Percentiles rank a stretch among this genome's conserved stretches.
Evolutionary conservation across 2,113 vertebrate genomes (phyloP).

Genomic region (Gymnobelideus leadbeateri): DNA sequence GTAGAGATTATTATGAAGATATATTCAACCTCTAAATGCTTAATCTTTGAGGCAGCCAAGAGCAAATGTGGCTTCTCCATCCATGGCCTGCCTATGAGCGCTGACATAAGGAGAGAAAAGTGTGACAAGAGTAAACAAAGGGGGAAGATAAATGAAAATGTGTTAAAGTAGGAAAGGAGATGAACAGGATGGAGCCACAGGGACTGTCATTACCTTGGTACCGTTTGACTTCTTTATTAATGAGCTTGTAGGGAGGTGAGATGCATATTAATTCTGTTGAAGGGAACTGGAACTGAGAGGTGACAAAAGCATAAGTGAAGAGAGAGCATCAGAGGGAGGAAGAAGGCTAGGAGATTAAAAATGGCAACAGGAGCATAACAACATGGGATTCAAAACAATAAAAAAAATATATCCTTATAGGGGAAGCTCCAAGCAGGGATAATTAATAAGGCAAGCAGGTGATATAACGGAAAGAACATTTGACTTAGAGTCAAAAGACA

Average conservation of each 20-base stretch:
- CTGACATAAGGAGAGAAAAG: conserved; percentile 68
- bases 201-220: conserved; percentile 45
- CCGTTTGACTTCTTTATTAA: conserved; percentile 71
- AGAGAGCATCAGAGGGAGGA: not conserved
- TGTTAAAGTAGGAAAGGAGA: conserved; percentile 61
- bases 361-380: not conserved
- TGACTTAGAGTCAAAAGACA: not conserved
- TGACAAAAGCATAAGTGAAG: not conserved
- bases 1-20: conserved; percentile 51
- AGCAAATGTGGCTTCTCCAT: conserved; percentile 52
- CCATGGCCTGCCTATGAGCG: conserved; percentile 60
- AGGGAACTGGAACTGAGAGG: conserved; percentile 28
- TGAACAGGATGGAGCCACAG: conserved; percentile 41
- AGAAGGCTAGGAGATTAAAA: conserved; percentile 7
- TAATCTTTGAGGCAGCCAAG: conserved; percentile 69
- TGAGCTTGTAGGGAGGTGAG: conserved; percentile 35
- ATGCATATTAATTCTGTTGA: conserved; percentile 43
- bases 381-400: not conserved
- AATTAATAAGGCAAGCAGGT: not conserved
- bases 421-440: not conserved
- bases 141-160: conserved; percentile 64
- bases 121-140: conserved; percentile 71
- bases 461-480: not conserved
- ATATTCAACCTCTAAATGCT: not conserved
- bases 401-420: not conserved